Base-by-base conservation (phyloP, 1,140 invertebrate species). In the Propsilocerus akamusi region DNA sequence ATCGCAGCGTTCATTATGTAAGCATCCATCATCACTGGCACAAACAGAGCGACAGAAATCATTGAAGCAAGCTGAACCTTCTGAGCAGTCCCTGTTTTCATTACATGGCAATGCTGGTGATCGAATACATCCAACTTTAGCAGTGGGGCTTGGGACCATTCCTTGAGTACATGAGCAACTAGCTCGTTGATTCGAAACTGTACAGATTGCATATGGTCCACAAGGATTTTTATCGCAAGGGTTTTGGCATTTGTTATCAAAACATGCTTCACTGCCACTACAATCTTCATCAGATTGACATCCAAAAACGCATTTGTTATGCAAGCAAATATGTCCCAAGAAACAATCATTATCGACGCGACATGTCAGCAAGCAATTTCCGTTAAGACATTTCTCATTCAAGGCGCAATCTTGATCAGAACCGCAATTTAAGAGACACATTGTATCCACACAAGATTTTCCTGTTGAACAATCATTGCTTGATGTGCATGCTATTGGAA, bases 271-370 rank as follows among this genome's bases (percentile, higher is more conserved):
- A 32, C 79, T 81, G 5, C 77, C 77, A 55, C 81, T 79, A 62
- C 90, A 94, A 62, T 93, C 89, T 55, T 86, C 82, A 58, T 92
- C 85, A 10, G 77, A 76, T 53, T 83, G 78, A 58, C 90, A 94
- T 8, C 89, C 90, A 56, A 83, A 81, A 46, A 82, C 73, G 57
- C 88, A 93, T 65, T 81, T 81, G 56, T 88, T 88, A 54, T 79
- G 75, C 24, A 88, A 65, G 59, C 88, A 93, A 53, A 92, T 86
- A 57, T 93, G 86, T 10, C 87, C 87, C 10, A 91, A 67, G 73
- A 90, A 91, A 59, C 89, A 93, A 57, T 93, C 89, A 55, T 91
- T 87, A 59, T 92, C 86, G 1, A 89, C 75, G 48, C 85, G 75
- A 57, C 90, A 94, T 2, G 87, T 92, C 24, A 92, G 67, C 50